Evolutionary conservation across 2,113 vertebrate genomes (phyloP).

Genomic region (Lagenorhynchus albirostris): DNA sequence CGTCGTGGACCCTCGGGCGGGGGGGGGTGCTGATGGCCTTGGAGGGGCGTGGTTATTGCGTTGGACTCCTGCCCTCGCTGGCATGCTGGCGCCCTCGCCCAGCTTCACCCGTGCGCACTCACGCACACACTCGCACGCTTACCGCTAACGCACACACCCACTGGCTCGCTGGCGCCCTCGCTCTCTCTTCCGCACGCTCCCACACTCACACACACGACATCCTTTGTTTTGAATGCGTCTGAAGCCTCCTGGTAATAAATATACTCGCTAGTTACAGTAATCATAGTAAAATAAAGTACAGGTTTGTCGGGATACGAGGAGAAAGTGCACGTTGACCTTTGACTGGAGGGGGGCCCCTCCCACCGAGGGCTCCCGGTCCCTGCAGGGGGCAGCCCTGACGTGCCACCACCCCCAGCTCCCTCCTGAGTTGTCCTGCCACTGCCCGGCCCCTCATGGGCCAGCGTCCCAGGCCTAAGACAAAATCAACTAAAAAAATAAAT

Average conservation of each 20-base stretch:
- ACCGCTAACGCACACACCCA: too few relatives aligned
- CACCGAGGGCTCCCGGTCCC: not conserved
- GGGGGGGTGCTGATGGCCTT: not conserved
- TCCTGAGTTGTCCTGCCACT: not conserved
- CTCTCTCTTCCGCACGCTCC: not conserved
- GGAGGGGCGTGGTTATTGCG: slow-evolving; percentile 63
- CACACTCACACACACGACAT: not conserved
- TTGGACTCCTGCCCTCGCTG: not conserved
- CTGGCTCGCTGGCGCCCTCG: not conserved
- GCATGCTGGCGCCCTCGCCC: not conserved
- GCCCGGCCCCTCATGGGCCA: not conserved
- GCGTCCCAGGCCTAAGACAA: slow-evolving; percentile 60
- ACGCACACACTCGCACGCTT: not conserved
- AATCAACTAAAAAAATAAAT: slow-evolving; percentile 86
- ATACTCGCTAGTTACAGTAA: not conserved
- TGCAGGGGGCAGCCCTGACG: not conserved
- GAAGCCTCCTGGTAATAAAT: not conserved
- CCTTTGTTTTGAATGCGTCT: not conserved
- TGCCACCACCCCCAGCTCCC: not conserved
- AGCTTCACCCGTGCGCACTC: not conserved
- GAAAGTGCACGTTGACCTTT: slow-evolving; percentile 61
- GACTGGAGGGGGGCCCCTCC: not conserved
- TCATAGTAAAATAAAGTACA: slow-evolving; percentile 28
- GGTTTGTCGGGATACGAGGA: slow-evolving; percentile 38
- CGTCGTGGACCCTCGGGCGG: not conserved